phyloP scores from a whole-genome alignment of 2,113 vertebrate species.

The Microtus montanus region DNA sequence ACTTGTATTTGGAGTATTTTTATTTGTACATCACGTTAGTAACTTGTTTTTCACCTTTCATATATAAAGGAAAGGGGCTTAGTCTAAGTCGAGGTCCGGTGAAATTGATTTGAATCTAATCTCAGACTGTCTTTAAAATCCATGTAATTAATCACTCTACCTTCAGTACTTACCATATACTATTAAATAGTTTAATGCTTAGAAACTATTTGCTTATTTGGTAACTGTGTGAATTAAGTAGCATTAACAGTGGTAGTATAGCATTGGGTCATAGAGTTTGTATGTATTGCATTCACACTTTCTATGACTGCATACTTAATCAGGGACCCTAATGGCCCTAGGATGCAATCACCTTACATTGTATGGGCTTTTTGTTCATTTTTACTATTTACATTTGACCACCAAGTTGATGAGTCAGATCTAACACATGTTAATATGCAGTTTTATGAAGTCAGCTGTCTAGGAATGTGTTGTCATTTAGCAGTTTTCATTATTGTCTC shows the following conservation, averaged over 20 bases:
- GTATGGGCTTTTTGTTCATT: not conserved
- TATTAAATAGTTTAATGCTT: not conserved
- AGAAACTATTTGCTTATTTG: constrained; percentile 18
- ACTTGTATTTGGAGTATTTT: not conserved
- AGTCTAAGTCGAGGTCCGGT: not conserved
- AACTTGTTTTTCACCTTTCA: constrained; percentile 8
- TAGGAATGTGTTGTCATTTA: constrained; percentile 59
- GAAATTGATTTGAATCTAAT: not conserved
- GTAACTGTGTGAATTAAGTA: constrained; percentile 7
- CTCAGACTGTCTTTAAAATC: not conserved
- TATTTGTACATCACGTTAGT: not conserved
- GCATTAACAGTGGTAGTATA: not conserved
- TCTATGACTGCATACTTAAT: not conserved
- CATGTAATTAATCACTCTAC: not conserved
- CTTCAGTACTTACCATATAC: not conserved
- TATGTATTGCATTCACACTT: not conserved
- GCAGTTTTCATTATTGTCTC: constrained; percentile 46
- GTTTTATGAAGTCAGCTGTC: constrained; percentile 48
- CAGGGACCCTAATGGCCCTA: not conserved
- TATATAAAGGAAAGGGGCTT: not conserved
- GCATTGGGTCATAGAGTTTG: not conserved
- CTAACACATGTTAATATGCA: not conserved
- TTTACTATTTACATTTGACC: constrained; percentile 39
- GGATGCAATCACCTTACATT: not conserved
- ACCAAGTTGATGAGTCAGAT: constrained; percentile 44